Conservation (phyloP, 2,888 invertebrate genomes). For the Drosophila mimetica region DNA sequence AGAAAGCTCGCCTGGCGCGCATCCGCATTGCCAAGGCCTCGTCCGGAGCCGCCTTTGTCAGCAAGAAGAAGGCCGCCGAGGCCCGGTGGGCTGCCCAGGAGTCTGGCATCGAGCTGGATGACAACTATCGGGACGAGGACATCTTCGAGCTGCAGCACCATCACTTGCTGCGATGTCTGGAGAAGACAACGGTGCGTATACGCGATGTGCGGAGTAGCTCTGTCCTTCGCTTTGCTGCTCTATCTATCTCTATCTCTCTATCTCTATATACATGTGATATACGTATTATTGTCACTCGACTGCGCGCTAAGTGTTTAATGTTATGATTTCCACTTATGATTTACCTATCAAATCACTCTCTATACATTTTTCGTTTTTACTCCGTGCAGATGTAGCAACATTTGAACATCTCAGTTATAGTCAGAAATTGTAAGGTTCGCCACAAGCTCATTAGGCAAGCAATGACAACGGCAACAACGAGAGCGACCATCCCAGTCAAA, state of each 20-base stretch:
- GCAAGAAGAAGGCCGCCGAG: slow-evolving; percentile 99
- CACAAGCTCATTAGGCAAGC: slow-evolving; percentile 73
- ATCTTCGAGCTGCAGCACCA: slow-evolving; percentile 99
- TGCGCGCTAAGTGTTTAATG: slow-evolving; percentile 40
- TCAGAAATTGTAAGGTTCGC: slow-evolving; percentile 63
- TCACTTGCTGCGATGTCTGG: slow-evolving; percentile 97
- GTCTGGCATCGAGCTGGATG: slow-evolving; percentile 96
- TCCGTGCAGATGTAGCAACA: slow-evolving; percentile 76
- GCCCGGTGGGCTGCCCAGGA: slow-evolving; percentile 96
- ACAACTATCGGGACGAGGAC: slow-evolving; percentile 95
- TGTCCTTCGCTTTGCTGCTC: slow-evolving; percentile 15
- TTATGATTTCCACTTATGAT: slow-evolving; percentile 47
- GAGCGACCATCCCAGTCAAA: slow-evolving; percentile 26
- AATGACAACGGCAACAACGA: slow-evolving; percentile 67
- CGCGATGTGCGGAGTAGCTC: slow-evolving; percentile 3
- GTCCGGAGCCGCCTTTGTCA: slow-evolving; percentile 98
- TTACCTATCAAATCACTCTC: slow-evolving; percentile 60
- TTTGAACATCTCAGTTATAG: slow-evolving; percentile 75
- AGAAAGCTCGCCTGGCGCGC: slow-evolving; percentile 99
- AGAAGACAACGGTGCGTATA: slow-evolving; percentile 95
- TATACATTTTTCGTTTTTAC: slow-evolving; percentile 53
- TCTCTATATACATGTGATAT: slow-evolving; percentile 28
- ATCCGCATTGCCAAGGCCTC: slow-evolving; percentile 99
- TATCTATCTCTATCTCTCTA: slow-evolving; percentile 13
- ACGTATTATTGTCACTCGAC: slow-evolving; percentile 21